These are phyloP conservation scores for Cinclus cinclus DNA, from an alignment of 2,113 vertebrate genomes.

Conservation along the genomic window DNA sequence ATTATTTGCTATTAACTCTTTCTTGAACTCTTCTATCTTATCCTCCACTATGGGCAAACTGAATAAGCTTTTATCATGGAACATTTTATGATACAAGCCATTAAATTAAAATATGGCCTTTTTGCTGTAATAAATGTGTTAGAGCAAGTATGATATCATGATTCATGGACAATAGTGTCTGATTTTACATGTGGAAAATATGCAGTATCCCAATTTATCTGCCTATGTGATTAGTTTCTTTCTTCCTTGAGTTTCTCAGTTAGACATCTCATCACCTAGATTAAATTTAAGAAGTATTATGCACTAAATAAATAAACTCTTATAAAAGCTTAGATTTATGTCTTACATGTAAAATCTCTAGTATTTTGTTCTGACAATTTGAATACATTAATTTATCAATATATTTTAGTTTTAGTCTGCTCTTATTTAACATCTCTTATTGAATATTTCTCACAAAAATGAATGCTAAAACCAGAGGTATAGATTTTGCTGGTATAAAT, in stretches of 20 bases:
- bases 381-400: background rate
- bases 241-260: background rate
- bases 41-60: background rate
- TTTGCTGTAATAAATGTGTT: background rate
- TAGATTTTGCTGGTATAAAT: background rate
- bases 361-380: background rate
- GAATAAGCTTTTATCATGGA: background rate
- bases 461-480: background rate
- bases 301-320: background rate
- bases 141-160: rapidly evolving
- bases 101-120: background rate
- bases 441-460: background rate
- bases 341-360: background rate
- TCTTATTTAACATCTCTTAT: background rate
- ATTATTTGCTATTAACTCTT: background rate
- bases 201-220: background rate
- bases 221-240: background rate
- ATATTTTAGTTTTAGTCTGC: background rate
- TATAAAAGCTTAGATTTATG: background rate
- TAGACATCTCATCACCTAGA: background rate
- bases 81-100: background rate
- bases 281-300: background rate
- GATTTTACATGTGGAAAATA: background rate
- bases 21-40: background rate
- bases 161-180: background rate